These are phyloP conservation scores for Neoniphon sammara DNA, from an alignment of 2,797 vertebrate species.

Conservation along the genomic window DNA sequence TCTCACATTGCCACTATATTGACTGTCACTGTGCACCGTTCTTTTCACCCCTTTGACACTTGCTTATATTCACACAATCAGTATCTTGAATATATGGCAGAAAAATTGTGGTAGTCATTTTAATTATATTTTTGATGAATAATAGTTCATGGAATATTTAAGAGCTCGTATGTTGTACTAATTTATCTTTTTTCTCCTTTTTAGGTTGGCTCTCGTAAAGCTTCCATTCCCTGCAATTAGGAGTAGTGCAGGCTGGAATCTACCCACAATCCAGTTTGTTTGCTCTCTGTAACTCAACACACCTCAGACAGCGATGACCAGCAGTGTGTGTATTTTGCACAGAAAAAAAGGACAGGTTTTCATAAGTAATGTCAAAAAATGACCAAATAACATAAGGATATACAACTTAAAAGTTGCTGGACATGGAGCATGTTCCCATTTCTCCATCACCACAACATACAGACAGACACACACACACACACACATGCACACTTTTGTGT, in stretches of 20 bases:
- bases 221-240: constrained; percentile 40
- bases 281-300: constrained; percentile 51
- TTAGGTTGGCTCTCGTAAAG: constrained; percentile 77
- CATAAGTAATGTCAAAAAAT: constrained; percentile 23
- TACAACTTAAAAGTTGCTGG: constrained; percentile 34
- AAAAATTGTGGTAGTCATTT: background rate
- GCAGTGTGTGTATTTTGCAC: constrained; percentile 65
- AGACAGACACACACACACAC: constrained; percentile 13
- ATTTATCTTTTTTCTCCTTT: constrained; percentile 18
- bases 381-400: constrained; percentile 51
- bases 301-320: constrained; percentile 64
- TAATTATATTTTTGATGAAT: background rate
- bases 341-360: constrained; percentile 35
- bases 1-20: constrained; percentile 45
- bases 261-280: constrained; percentile 50
- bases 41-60: constrained; percentile 64
- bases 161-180: constrained; percentile 26
- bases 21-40: constrained; percentile 64
- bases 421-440: constrained; percentile 8
- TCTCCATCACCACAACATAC: constrained; percentile 12
- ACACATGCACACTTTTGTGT: constrained; percentile 54
- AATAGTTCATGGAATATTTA: too few species aligned
- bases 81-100: background rate
- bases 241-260: constrained; percentile 51
- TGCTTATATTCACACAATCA: constrained; percentile 54